Evolutionary conservation across 2,113 vertebrate species (phyloP).

Genomic region (Dasyurus viverrinus): DNA sequence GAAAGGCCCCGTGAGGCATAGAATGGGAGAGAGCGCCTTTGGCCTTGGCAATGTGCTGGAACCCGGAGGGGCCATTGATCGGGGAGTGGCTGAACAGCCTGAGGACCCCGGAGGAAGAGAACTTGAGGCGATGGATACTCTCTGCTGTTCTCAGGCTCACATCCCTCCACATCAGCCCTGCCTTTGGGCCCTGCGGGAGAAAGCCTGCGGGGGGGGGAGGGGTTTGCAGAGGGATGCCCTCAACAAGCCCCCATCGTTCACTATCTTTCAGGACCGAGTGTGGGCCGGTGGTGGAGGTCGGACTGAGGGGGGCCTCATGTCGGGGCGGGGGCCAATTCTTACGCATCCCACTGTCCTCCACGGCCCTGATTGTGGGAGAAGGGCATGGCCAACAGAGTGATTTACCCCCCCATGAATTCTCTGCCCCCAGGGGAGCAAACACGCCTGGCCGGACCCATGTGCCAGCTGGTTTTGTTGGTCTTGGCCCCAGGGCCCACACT

Average conservation of each 20-base stretch:
- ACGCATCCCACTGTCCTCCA: not conserved
- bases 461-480: not conserved
- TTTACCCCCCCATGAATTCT: not conserved
- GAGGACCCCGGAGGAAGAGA: not conserved
- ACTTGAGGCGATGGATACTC: not conserved
- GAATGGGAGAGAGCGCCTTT: not conserved
- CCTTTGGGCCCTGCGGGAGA: too few relatives aligned
- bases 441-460: not conserved
- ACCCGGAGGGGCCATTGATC: too few relatives aligned
- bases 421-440: not conserved
- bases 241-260: not conserved
- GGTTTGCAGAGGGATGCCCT: not conserved
- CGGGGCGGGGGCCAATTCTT: not conserved
- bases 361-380: not conserved
- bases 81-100: not conserved
- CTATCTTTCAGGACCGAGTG: not conserved
- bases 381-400: not conserved
- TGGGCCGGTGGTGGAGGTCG: not conserved
- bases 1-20: not conserved
- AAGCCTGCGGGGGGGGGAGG: too few relatives aligned
- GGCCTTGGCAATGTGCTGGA: not conserved
- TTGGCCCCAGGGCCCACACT: not conserved
- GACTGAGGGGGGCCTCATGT: not conserved
- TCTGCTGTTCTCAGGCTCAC: not conserved
- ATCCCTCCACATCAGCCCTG: too few relatives aligned